Evolutionary conservation across 2,888 invertebrate genomes (phyloP), one percentile per base, ranked within the genome.

Genomic region (Conchocele bisecta): DNA sequence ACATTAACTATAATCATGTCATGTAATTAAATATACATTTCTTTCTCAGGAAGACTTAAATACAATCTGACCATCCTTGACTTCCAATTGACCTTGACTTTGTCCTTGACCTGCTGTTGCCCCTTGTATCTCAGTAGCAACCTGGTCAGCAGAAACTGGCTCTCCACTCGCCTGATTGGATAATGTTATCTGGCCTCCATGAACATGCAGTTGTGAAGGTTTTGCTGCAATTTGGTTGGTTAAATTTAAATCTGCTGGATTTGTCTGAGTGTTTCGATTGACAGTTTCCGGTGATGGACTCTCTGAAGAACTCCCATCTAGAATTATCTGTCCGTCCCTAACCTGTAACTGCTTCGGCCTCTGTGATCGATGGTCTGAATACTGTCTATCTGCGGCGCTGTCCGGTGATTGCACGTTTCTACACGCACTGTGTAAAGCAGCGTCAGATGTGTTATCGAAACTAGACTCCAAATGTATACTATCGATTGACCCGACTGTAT

Each of bases 41-140:
- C 58, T 60, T 5, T 39, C 42, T 22, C 53, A 50, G 15, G 72
- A 41, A 4, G 73, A 46, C 42, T 76, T 83, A 33, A 83, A 75
- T 17, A 84, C 65, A 57, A 84, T 83, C 53, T 83, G 79, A 50
- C 83, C 83, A 26, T 82, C 83, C 58, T 73, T 76, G 7, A 84
- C 83, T 41, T 78, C 82, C 44, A 83, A 56, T 46, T 81, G 77
- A 17, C 83, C 79, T 44, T 71, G 79, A 42, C 69, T 66, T 46
- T 81, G 77, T n/a, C 83, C 79, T 44, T 71, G 79, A 42, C 69
- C 64, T 24, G 60, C 29, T 11, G 63, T 51, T n/a, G 61, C 67
- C 33, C 70, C 74, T 22, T 46, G 42, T 28, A 35, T 65, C 35
- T n/a, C 29, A 7, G 65, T 11, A 15, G 28, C 39, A 24, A 29